Evolutionary conservation across 2,888 invertebrate genomes (phyloP).

Genomic region (Lepidochitona cinerea): DNA sequence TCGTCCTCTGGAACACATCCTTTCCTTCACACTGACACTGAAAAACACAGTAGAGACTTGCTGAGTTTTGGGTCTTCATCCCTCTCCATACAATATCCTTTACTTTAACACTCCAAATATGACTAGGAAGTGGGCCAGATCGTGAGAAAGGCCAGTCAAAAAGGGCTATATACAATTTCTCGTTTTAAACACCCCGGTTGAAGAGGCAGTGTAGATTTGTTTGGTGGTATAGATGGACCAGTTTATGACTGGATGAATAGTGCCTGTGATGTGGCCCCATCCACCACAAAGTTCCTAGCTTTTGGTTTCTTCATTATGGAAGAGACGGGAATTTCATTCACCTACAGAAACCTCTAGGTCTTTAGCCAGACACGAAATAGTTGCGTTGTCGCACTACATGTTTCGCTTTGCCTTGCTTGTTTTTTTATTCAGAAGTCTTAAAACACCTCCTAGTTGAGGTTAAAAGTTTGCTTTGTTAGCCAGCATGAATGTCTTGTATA

Average conservation of each 20-base stretch:
- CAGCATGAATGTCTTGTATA: conserved; percentile 70
- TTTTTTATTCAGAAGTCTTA: background rate
- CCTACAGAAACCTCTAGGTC: background rate
- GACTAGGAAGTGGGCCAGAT: background rate
- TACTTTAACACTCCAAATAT: background rate
- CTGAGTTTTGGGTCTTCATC: too few species aligned
- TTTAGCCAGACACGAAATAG: background rate
- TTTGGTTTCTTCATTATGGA: background rate
- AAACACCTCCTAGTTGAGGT: background rate
- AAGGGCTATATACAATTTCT: background rate
- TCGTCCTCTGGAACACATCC: too few species aligned
- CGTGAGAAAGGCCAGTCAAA: background rate
- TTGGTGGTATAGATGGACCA: too few species aligned
- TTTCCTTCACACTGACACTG: too few species aligned
- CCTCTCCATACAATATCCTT: too few species aligned
- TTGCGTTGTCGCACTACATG: background rate
- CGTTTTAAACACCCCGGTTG: conserved; percentile 1
- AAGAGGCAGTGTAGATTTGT: background rate
- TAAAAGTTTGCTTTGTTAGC: background rate
- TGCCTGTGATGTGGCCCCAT: too few species aligned
- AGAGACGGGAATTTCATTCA: background rate
- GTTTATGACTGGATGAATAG: too few species aligned
- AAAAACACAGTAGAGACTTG: too few species aligned
- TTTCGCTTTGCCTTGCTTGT: background rate
- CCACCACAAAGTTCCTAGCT: background rate